phyloP scores from a whole-genome alignment of 2,888 invertebrate genomes.

The Argyresthia albistria region DNA sequence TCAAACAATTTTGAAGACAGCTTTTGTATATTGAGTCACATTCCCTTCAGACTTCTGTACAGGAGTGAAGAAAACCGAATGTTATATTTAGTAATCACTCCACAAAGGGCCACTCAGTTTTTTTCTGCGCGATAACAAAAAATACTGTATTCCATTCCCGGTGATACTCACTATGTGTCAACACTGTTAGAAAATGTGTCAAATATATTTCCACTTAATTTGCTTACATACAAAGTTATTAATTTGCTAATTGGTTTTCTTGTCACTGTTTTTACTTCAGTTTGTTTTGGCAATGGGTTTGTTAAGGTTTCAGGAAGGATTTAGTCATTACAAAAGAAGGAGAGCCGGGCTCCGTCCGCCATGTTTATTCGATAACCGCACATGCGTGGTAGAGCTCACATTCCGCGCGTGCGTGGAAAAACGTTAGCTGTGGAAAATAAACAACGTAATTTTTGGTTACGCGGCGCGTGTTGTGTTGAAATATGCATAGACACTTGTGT shows the following conservation, averaged over 20 bases:
- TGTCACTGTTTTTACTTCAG: background rate
- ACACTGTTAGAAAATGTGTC: conserved; percentile 19
- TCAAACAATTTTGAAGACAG: too few relatives aligned
- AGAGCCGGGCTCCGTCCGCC: conserved; percentile 33
- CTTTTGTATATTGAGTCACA: too few relatives aligned
- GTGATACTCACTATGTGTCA: conserved; percentile 39
- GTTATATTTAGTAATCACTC: too few relatives aligned
- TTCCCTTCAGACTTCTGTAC: too few relatives aligned
- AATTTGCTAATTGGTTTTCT: background rate
- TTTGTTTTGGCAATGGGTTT: conserved; percentile 6
- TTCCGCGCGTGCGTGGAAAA: conserved; percentile 26
- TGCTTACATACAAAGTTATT: background rate
- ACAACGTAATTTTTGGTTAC: background rate
- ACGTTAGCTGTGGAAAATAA: conserved; percentile 1
- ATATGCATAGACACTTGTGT: background rate
- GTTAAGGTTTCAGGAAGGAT: conserved; percentile 24
- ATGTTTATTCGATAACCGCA: conserved; percentile 30
- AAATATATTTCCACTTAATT: background rate
- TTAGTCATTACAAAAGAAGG: conserved; percentile 30
- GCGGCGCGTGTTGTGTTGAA: background rate
- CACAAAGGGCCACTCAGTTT: too few relatives aligned
- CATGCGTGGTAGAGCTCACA: conserved; percentile 27
- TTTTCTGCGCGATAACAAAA: background rate
- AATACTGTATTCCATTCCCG: conserved; percentile 31
- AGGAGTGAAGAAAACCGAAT: too few relatives aligned